Percentiles rank a stretch among this genome's conserved stretches.
Conservation (phyloP, 2,113 vertebrate genomes). For the Lethenteron camtschaticum region DNA sequence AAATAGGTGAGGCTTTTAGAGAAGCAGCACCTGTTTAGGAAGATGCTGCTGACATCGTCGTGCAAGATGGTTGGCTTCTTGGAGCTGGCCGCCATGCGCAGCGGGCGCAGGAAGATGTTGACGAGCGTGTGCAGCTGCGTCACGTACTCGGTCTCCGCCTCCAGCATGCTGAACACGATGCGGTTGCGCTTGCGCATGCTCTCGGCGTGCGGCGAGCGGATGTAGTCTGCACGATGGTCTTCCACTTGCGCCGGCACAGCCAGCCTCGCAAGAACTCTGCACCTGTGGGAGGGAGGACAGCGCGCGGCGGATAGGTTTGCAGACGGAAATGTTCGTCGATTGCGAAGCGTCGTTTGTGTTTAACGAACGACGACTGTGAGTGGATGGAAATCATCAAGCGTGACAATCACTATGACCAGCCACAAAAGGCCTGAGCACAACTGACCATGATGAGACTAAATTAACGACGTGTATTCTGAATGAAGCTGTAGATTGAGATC, state of each 20-base stretch:
- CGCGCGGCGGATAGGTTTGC: too few relatives aligned
- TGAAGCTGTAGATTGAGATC: too few relatives aligned
- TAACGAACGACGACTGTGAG: too few relatives aligned
- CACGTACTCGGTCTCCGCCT: constrained; percentile 83
- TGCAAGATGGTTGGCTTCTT: constrained; percentile 89
- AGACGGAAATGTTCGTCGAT: too few relatives aligned
- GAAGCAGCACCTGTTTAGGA: constrained; percentile 65
- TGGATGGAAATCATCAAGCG: too few relatives aligned
- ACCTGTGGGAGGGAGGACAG: constrained; percentile 28
- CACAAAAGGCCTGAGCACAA: too few relatives aligned
- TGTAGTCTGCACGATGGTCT: constrained; percentile 95
- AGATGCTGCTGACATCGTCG: constrained; percentile 85
- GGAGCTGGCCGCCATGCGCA: constrained; percentile 91
- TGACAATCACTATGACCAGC: too few relatives aligned
- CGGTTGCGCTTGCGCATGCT: constrained; percentile 97
- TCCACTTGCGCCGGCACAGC: constrained; percentile 93
- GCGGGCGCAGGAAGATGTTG: constrained; percentile 72
- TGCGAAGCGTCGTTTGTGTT: too few relatives aligned
- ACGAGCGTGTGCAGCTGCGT: constrained; percentile 83
- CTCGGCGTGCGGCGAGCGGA: constrained; percentile 93
- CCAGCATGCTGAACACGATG: constrained; percentile 97
- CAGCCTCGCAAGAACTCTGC: constrained; percentile 97
- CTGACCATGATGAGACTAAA: too few relatives aligned
- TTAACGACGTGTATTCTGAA: too few relatives aligned
- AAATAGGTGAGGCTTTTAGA: neutral